Conservation (phyloP, 2,113 vertebrate species). For the Hippotragus niger region DNA sequence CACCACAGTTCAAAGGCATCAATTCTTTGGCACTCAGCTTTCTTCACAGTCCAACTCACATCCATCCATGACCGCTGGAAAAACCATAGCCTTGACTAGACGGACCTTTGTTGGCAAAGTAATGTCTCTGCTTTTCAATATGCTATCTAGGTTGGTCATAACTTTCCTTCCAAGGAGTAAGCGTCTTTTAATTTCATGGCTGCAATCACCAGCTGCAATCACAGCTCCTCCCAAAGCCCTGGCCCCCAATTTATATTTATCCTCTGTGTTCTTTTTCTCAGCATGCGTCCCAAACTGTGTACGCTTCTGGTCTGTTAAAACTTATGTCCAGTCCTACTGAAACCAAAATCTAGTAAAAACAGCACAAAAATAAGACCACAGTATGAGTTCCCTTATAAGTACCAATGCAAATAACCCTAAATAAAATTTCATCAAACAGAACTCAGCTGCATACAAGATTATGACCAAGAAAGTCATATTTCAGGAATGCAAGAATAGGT, state of each 20-base stretch:
- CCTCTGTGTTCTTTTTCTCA: conserved; percentile 10
- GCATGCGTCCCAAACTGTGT: not conserved
- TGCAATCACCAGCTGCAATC: no score
- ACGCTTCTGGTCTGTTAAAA: not conserved
- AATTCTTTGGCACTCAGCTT: no score
- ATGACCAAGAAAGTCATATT: not conserved
- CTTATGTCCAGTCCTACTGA: not conserved
- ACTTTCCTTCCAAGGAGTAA: no score
- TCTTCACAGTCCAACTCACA: no score
- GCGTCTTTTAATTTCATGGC: no score
- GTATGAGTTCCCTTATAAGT: not conserved
- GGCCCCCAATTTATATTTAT: not conserved
- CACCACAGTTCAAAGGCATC: no score
- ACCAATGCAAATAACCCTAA: not conserved
- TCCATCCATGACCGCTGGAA: no score
- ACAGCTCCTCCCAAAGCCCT: not conserved
- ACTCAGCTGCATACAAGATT: not conserved
- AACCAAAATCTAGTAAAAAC: not conserved
- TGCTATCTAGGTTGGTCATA: no score
- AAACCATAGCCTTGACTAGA: no score
- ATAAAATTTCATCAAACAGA: not conserved
- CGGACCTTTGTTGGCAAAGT: no score
- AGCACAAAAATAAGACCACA: not conserved
- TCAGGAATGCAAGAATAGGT: not conserved
- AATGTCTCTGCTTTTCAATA: no score